phyloP scores from a whole-genome alignment of 2,888 invertebrate genomes.

The Isotomurus palustris region DNA sequence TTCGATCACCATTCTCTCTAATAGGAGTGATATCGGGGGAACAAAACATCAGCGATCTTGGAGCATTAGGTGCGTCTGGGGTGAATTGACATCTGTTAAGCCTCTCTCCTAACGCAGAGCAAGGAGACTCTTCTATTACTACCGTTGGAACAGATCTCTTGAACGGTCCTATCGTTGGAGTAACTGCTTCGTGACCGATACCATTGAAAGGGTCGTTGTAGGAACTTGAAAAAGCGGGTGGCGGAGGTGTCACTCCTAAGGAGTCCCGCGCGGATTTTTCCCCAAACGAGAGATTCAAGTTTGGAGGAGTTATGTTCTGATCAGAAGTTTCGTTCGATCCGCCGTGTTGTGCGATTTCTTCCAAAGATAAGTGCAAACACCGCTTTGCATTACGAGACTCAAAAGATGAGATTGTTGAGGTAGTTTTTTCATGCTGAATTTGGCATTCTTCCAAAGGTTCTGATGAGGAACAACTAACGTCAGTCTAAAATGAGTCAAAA shows the following conservation, averaged over 20 bases:
- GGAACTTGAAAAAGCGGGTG: not conserved
- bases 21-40: not conserved
- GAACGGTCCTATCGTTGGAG: not conserved
- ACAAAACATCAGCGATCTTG: no score
- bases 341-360: no score
- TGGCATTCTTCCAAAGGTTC: not conserved
- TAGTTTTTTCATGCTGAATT: no score
- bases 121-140: no score
- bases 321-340: no score
- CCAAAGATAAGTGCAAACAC: no score
- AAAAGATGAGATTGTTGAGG: no score
- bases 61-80: not conserved
- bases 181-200: not conserved
- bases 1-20: not conserved
- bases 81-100: not conserved
- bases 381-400: no score
- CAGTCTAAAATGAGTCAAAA: not conserved
- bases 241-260: not conserved
- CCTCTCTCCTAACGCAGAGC: not conserved
- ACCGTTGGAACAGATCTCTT: no score
- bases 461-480: not conserved
- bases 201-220: not conserved
- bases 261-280: not conserved
- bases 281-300: no score
- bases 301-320: no score